phyloP scores from a whole-genome alignment of 2,888 invertebrate genomes.

The Tipula unca region DNA sequence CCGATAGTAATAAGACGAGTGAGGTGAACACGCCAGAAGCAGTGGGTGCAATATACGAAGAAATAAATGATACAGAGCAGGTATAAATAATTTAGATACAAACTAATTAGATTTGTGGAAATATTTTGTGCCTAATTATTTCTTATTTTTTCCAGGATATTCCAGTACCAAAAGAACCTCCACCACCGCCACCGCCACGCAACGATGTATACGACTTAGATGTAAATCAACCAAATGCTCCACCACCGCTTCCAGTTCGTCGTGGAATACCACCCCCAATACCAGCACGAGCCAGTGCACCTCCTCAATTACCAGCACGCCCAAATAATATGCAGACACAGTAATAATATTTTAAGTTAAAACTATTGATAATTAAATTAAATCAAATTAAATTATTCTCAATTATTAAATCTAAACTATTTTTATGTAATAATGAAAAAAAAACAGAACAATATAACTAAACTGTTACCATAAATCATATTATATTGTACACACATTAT shows the following conservation, averaged over 20 bases:
- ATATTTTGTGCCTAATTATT: too few relatives aligned
- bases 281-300: constrained; percentile 39
- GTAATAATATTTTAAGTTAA: background rate
- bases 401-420: background rate
- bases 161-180: constrained; percentile 47
- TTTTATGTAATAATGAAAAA: background rate
- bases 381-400: background rate
- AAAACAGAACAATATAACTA: background rate
- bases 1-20: background rate
- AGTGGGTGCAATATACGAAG: constrained; percentile 46
- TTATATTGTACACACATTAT: background rate
- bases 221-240: constrained; percentile 45
- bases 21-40: constrained; percentile 32
- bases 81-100: background rate
- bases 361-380: background rate
- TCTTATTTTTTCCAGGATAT: constrained; percentile 14
- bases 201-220: constrained; percentile 23
- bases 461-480: background rate
- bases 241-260: constrained; percentile 52
- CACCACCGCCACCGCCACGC: constrained; percentile 55
- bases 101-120: too few relatives aligned
- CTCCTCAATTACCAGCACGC: constrained; percentile 38
- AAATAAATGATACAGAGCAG: constrained; percentile 42
- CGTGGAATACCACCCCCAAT: constrained; percentile 42
- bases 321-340: constrained; percentile 29